Evolutionary conservation across 2,888 invertebrate species (phyloP), one percentile per base, ranked within the genome.

Genomic region (Polyommatus iphigenia): DNA sequence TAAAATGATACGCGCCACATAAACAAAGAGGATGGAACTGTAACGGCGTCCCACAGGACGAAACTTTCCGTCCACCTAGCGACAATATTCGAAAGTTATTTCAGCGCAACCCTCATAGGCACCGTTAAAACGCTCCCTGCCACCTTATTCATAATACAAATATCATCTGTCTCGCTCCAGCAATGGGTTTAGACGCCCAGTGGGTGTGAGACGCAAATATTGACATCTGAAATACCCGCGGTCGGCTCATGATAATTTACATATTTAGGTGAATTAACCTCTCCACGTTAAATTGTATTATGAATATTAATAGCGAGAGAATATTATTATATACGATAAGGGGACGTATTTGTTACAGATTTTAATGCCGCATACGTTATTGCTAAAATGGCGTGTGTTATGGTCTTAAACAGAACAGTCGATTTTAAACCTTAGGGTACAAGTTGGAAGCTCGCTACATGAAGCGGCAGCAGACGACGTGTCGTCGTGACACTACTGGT

Each of bases 71-170:
- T 91, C 94, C 93, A 93, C 90, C 93, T 92, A 90, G 92, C 94
- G 94, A 94, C 94, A 94, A 94, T 94, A 94, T 94, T 94, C 92
- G 92, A 94, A 94, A 94, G 94, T 94, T 94, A 94, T 94, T 94
- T 91, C 92, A 93, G 86, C 92, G 86, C 94, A 94, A 92, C 94
- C 92, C 94, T 94, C 94, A 91, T 92, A 94, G 94, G 94, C 93
- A 86, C 94, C 93, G 91, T 94, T 94, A 94, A 94, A 94, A 94
- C 93, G 91, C 91, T 91, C 92, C 93, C 93, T 90, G 83, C 91
- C 89, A 90, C 91, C 93, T 92, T 93, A 92, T 93, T 91, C 91
- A 93, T 93, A 92, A 93, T 92, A 91, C 89, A 93, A 89, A 87
- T 83, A 83, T 81, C 83, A 78, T 81, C 81, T 77, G 85, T 80